Evolutionary conservation across 2,113 vertebrate species (phyloP), one percentile per base, ranked within the genome.

Genomic region (Montifringilla adamsi): DNA sequence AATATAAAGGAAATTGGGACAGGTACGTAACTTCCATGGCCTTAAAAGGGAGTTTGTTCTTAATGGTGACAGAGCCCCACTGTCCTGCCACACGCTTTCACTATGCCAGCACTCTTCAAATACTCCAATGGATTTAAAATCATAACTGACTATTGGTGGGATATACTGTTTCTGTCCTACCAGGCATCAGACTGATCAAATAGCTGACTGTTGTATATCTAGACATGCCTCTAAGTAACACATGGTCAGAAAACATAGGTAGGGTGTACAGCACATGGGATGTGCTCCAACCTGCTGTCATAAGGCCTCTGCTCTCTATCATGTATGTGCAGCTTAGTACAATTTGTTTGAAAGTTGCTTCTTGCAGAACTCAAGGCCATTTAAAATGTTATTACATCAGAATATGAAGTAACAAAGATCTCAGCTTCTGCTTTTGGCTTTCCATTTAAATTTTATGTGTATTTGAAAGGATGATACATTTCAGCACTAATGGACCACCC

Each of bases 61-160:
- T 78, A 50, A 46, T 24, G 28, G 20, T 59, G 62, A 53, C 28
- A 19, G 15, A 76, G 47, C 44, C 44, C 6, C 15, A 4, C 47
- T 74, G 8, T 39, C 84, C 50, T 62, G 41, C 31, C 44, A 10
- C 15, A 41, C 0, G 0, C 6, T 49, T 66, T 37, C 6, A 44
- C 26, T 26, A 17, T 37, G 41, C 10, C 26, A 33, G 13, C 6
- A 18, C 27, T 79, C 12, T 37, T 68, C 31, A 78, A 84, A 74
- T 60, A 69, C 7, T 43, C 33, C 15, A 56, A 4, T 24, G 33
- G 24, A 44, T 64, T 76, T 78, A n/a, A 70, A 88, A 80, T 14
- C 27, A 3, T 50, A 59, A n/a, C 19, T 58, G 73, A 13, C 11
- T 73, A 43, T 64, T 87, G 73, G 21, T 70, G 43, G 22, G 31